These are phyloP conservation scores for Ophioninae sp. DNA, from an alignment of 2,888 invertebrate genomes.

Conservation along the genomic window DNA sequence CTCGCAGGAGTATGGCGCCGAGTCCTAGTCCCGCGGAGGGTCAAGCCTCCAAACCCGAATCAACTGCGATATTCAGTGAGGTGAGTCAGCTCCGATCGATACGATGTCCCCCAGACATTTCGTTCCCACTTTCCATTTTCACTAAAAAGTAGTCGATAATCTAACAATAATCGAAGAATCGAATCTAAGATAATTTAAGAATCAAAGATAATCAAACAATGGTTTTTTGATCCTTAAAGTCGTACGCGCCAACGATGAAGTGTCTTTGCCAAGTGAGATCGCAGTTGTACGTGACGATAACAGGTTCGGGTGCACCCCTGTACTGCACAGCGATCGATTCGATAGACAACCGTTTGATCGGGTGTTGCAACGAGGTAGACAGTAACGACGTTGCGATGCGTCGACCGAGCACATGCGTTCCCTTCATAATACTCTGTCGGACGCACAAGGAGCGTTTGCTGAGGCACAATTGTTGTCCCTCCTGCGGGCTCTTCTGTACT, in stretches of 20 bases:
- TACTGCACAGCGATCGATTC: constrained; percentile 90
- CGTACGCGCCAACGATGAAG: constrained; percentile 77
- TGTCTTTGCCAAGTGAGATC: constrained; percentile 83
- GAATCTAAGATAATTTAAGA: too few relatives aligned
- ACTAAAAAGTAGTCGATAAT: not conserved
- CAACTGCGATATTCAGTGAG: constrained; percentile 78
- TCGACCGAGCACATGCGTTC: constrained; percentile 88
- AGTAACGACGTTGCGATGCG: constrained; percentile 84
- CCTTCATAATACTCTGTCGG: constrained; percentile 90
- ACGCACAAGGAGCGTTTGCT: constrained; percentile 89
- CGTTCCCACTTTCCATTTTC: too few relatives aligned
- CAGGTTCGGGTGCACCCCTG: constrained; percentile 82
- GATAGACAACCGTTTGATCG: constrained; percentile 88
- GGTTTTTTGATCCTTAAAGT: constrained; percentile 69
- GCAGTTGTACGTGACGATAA: constrained; percentile 82
- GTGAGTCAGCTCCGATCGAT: constrained; percentile 66
- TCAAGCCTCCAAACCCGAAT: constrained; percentile 80
- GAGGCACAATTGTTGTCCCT: constrained; percentile 94
- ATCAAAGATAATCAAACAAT: too few relatives aligned
- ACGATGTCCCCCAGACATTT: not conserved
- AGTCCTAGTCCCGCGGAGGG: constrained; percentile 80
- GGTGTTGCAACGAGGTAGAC: constrained; percentile 89
- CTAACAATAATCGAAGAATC: constrained; percentile 5
- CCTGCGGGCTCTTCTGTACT: constrained; percentile 94
- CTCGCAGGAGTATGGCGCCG: constrained; percentile 77